Percentiles rank a stretch among this genome's conserved stretches.
These are phyloP conservation scores for Myiopsitta monachus DNA, from an alignment of 2,113 vertebrate species.

Conservation along the genomic window DNA sequence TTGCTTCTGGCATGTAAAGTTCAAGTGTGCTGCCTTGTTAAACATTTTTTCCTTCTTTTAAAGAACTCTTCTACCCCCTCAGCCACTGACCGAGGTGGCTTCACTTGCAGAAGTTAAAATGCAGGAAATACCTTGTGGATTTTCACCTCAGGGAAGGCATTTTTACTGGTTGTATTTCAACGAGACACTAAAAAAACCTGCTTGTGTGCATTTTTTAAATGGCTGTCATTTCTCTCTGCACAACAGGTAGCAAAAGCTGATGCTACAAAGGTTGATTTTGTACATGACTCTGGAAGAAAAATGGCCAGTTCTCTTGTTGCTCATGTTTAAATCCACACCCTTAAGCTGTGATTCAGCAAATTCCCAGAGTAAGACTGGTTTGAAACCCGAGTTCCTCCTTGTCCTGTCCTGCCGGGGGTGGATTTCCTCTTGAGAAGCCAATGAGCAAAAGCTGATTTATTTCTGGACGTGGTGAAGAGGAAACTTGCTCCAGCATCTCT, in stretches of 20 bases:
- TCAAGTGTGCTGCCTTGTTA: neutral
- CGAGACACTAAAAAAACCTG: neutral
- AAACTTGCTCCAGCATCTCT: neutral
- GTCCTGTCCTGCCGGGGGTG: neutral
- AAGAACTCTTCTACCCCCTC: neutral
- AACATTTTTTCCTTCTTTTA: neutral
- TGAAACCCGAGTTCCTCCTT: conserved; percentile 11
- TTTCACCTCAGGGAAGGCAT: neutral
- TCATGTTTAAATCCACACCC: conserved; percentile 11
- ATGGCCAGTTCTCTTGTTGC: neutral
- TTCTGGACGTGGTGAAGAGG: neutral
- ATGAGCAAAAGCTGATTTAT: conserved; percentile 35
- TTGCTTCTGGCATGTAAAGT: neutral
- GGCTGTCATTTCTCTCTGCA: neutral
- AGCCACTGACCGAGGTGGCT: neutral
- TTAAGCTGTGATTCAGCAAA: conserved; percentile 50
- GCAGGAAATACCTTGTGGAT: neutral
- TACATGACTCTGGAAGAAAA: neutral
- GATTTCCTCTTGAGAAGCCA: conserved; percentile 45
- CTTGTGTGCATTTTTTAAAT: neutral
- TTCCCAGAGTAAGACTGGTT: neutral
- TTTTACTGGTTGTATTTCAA: neutral
- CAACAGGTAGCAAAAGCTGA: neutral
- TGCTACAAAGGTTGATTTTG: neutral
- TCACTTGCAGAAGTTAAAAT: neutral